Evolutionary conservation across 2,797 vertebrate species (phyloP), one percentile per base, ranked within the genome.

Genomic region (Alectoris magna): DNA sequence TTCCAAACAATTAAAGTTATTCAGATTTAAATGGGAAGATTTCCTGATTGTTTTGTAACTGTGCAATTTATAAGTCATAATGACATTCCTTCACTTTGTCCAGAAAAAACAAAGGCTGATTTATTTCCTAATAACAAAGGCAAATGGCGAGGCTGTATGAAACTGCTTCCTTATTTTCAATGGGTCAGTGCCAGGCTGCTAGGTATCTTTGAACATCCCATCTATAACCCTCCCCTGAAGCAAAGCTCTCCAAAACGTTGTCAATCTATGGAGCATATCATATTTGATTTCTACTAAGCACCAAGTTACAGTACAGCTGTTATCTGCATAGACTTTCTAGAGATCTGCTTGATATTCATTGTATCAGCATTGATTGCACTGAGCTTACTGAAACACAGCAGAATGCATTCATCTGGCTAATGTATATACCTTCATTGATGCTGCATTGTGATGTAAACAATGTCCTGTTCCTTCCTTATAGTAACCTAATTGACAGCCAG

Each of bases 51-150:
- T 97, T 98, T 97, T 96, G 97, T 97, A 97, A 96, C 23, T 75
- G 90, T 95, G 97, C 96, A 97, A 96, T 97, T 97, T 98, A 97
- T 98, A 97, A 97, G 96, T 97, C 97, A 97, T 97, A 97, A 97
- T 97, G 97, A 96, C 97, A 97, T 97, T 96, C 96, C 95, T 97
- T 96, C 96, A 96, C 88, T 96, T 97, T 95, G 93, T 94, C 96
- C 94, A 93, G 96, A 96, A 97, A 97, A 97, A 96, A 98, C 97
- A 98, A 98, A 97, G 91, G 90, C 93, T 98, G 97, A 98, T 98
- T 98, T 97, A 98, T 97, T 96, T 94, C 96, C 96, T 96, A 96
- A 96, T 97, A 98, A 97, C 96, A 97, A 97, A 97, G 97, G 95
- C 96, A 97, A 97, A 97, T 97, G 94, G 91, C 84, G 91, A 94